These are phyloP conservation scores for Lanistes nyassanus DNA, from an alignment of 1,140 invertebrate genomes.

Conservation along the genomic window DNA sequence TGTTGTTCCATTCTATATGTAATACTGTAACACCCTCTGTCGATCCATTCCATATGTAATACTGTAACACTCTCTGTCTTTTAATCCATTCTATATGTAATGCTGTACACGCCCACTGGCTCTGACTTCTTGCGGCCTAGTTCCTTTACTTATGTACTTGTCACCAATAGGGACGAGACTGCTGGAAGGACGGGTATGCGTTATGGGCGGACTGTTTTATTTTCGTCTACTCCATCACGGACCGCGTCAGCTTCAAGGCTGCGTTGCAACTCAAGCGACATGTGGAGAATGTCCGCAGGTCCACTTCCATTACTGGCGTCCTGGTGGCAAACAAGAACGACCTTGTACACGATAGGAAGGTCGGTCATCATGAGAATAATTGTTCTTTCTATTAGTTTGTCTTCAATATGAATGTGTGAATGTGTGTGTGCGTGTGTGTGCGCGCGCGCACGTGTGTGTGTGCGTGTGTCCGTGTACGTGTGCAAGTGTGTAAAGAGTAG, in stretches of 20 bases:
- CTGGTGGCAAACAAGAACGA: constrained; percentile 91
- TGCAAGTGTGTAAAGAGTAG: constrained; percentile 1
- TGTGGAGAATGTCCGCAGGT: constrained; percentile 75
- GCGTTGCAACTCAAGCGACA: constrained; percentile 83
- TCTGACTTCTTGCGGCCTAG: too few relatives aligned
- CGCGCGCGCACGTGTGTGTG: too few relatives aligned
- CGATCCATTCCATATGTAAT: too few relatives aligned
- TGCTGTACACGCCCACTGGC: too few relatives aligned
- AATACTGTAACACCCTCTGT: too few relatives aligned
- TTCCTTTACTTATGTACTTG: too few relatives aligned
- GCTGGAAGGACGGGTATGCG: constrained; percentile 56
- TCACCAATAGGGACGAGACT: constrained; percentile 35
- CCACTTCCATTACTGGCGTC: constrained; percentile 72
- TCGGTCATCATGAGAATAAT: constrained; percentile 71
- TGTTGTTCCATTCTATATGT: too few relatives aligned
- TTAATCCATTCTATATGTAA: too few relatives aligned
- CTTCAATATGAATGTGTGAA: neutral
- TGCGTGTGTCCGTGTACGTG: neutral
- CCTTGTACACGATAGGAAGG: constrained; percentile 90
- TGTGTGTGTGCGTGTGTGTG: too few relatives aligned
- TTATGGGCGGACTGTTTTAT: constrained; percentile 87
- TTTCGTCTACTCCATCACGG: constrained; percentile 91
- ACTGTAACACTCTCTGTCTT: too few relatives aligned
- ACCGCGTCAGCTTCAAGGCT: constrained; percentile 82
- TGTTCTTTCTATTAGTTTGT: neutral